Evolutionary conservation across 2,113 vertebrate genomes (phyloP).

Genomic region (Lamprotornis superbus): DNA sequence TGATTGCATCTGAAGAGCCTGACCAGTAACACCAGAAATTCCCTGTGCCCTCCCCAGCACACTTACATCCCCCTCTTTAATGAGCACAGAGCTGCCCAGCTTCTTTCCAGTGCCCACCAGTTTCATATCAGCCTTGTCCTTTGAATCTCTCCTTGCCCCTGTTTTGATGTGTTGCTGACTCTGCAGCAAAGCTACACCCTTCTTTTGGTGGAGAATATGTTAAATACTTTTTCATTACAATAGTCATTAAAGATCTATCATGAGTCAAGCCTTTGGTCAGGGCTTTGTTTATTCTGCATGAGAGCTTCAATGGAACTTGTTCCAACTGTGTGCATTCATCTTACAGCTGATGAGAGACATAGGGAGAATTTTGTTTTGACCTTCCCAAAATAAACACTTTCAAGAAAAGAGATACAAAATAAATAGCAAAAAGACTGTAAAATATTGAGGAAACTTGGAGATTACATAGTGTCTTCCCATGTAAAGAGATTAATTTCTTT

Average conservation of each 20-base stretch:
- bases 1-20: background rate
- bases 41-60: background rate
- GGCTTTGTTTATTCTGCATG: conserved; percentile 49
- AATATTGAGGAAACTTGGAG: conserved; percentile 46
- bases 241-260: conserved; percentile 67
- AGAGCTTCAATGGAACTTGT: conserved; percentile 46
- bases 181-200: background rate
- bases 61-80: background rate
- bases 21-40: background rate
- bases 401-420: conserved; percentile 59
- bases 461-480: conserved; percentile 40
- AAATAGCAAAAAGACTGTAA: conserved; percentile 55
- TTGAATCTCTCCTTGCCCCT: background rate
- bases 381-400: conserved; percentile 60
- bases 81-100: background rate
- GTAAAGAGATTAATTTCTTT: conserved; percentile 19
- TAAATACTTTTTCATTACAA: conserved; percentile 65
- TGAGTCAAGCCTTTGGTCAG: conserved; percentile 40
- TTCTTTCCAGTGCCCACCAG: background rate
- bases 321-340: conserved; percentile 53
- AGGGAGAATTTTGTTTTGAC: conserved; percentile 61
- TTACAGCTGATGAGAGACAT: conserved; percentile 52
- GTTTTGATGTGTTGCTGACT: conserved; percentile 28
- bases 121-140: background rate
- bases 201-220: background rate